A percentile compares a stretch with the other conserved stretches of the same genome.
Conservation (phyloP, 1,140 invertebrate genomes). For the Ceratosolen solmsi region DNA sequence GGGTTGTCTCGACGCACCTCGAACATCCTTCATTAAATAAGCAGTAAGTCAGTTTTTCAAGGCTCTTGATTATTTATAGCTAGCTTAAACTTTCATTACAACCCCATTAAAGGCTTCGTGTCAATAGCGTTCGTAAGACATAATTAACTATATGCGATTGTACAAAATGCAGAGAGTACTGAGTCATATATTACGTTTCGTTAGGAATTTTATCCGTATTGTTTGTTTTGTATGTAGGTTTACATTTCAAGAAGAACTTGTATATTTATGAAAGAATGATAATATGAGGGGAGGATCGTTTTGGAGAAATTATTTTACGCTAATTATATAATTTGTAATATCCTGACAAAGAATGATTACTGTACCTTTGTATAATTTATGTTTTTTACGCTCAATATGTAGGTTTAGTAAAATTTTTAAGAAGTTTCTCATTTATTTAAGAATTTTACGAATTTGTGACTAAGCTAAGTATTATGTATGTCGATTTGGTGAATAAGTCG, state of each 20-base stretch:
- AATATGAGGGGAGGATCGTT: conserved; percentile 41
- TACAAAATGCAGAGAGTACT: conserved; percentile 44
- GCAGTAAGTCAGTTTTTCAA: conserved; percentile 36
- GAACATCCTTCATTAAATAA: conserved; percentile 26
- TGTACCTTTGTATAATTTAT: conserved; percentile 47
- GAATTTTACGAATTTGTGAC: conserved; percentile 40
- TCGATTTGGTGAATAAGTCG: conserved; percentile 7
- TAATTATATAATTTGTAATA: conserved; percentile 31
- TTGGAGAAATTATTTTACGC: conserved; percentile 36
- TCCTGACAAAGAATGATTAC: conserved; percentile 30
- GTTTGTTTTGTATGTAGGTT: conserved; percentile 46
- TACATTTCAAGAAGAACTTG: conserved; percentile 43
- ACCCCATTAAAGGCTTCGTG: conserved; percentile 34
- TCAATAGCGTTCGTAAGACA: conserved; percentile 37
- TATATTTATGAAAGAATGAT: conserved; percentile 37
- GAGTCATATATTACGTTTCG: conserved; percentile 41
- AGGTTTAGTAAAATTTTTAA: conserved; percentile 32
- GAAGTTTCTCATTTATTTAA: conserved; percentile 30
- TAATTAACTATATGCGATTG: conserved; percentile 43
- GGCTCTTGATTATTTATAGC: conserved; percentile 35
- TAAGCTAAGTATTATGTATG: conserved; percentile 39
- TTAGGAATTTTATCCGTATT: conserved; percentile 31
- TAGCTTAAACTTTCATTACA: conserved; percentile 32
- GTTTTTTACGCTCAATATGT: conserved; percentile 40
- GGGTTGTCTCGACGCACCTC: conserved; percentile 5